Percentiles rank a stretch among this genome's conserved stretches.
Conservation (phyloP, 1,140 invertebrate species). For the Cherax quadricarinatus region DNA sequence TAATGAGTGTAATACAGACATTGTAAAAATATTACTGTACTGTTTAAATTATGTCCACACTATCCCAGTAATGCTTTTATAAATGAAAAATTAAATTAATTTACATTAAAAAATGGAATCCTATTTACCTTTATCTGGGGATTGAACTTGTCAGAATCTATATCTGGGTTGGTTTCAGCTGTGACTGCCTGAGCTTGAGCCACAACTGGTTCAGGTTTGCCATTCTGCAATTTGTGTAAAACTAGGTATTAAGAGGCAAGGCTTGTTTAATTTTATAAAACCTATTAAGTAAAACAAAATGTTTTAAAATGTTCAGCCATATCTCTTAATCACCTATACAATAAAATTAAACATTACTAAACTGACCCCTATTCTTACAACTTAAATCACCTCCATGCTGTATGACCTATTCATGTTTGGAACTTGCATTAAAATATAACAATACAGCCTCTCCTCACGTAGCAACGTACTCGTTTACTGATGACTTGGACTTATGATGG, state of each 20-base stretch:
- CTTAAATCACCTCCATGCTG: too few relatives aligned
- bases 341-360: too few relatives aligned
- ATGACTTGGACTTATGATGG: too few relatives aligned
- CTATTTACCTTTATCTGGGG: slow-evolving; percentile 76
- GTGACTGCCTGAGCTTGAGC: slow-evolving; percentile 80
- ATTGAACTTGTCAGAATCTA: slow-evolving; percentile 76
- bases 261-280: neutral
- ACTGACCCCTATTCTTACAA: too few relatives aligned
- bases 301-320: neutral
- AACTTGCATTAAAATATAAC: too few relatives aligned
- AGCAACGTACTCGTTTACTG: too few relatives aligned
- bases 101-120: neutral
- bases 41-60: neutral
- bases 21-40: too few relatives aligned
- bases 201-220: slow-evolving; percentile 86
- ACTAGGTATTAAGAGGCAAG: too few relatives aligned
- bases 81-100: neutral
- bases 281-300: neutral
- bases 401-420: too few relatives aligned
- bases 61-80: neutral
- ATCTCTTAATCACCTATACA: neutral
- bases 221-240: slow-evolving; percentile 22
- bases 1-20: too few relatives aligned
- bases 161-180: slow-evolving; percentile 74
- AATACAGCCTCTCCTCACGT: neutral